Conservation (phyloP, 1,140 invertebrate species). For the Macrostomum lignano region DNA sequence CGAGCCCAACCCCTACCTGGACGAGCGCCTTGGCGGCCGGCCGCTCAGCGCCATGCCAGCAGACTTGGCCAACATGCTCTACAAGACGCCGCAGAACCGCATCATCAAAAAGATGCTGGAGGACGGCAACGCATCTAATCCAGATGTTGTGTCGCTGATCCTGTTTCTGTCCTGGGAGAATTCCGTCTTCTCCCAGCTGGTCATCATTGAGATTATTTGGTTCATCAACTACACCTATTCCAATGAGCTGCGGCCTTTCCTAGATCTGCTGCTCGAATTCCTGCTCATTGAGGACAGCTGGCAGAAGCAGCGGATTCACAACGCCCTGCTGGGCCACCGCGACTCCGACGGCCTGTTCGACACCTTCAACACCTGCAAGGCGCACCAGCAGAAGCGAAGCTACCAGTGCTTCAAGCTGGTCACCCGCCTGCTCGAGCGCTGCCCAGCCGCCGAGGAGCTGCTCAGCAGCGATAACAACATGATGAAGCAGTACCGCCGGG, state of each 20-base stretch:
- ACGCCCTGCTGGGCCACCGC: conserved; percentile 47
- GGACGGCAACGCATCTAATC: conserved; percentile 62
- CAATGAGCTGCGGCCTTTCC: conserved; percentile 63
- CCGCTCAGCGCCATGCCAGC: too few species aligned
- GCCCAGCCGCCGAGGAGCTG: too few species aligned
- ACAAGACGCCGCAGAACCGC: too few species aligned
- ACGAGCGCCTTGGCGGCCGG: too few species aligned
- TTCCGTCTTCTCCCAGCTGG: conserved; percentile 55
- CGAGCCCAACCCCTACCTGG: too few species aligned
- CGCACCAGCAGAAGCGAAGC: conserved; percentile 73
- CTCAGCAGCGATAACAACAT: too few species aligned
- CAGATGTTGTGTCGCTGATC: too few species aligned
- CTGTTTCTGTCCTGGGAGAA: too few species aligned
- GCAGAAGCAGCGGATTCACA: conserved; percentile 66
- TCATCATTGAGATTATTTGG: conserved; percentile 63
- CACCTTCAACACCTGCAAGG: conserved; percentile 60
- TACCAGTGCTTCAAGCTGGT: conserved; percentile 88
- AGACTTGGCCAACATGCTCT: too few species aligned
- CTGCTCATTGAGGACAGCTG: conserved; percentile 70
- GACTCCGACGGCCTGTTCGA: conserved; percentile 71
- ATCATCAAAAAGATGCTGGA: conserved; percentile 83
- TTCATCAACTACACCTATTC: conserved; percentile 53
- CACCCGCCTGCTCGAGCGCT: conserved; percentile 60
- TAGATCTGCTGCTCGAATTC: conserved; percentile 57
- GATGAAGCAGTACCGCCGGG: too few species aligned